Conservation (phyloP, 2,797 vertebrate genomes). For the Semotilus atromaculatus region DNA sequence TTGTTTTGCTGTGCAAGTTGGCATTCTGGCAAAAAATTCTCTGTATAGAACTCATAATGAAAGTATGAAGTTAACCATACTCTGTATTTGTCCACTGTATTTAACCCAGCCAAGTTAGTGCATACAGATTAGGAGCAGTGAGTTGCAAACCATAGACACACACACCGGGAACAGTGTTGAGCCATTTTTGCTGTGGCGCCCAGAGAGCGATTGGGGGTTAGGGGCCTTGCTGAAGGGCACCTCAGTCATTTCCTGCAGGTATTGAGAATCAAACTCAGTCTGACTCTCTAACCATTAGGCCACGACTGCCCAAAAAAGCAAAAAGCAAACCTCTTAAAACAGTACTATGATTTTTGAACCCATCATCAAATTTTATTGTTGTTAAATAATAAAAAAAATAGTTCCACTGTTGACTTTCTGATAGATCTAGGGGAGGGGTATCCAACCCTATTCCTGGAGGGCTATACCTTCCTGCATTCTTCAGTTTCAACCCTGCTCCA, state of each 20-base stretch:
- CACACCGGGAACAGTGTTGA: neutral
- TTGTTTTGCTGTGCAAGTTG: neutral
- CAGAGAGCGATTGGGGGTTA: neutral
- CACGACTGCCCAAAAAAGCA: neutral
- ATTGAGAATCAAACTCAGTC: neutral
- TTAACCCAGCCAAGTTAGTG: no score
- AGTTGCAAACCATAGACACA: no score
- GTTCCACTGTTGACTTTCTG: neutral
- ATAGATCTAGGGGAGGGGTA: neutral
- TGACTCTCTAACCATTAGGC: neutral
- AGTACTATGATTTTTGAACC: neutral
- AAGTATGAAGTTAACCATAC: no score
- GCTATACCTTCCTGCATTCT: neutral
- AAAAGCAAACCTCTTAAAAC: neutral
- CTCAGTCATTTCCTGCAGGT: neutral
- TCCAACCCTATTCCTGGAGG: neutral
- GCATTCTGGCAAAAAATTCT: neutral
- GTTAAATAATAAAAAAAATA: neutral
- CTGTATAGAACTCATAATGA: neutral
- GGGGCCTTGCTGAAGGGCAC: neutral
- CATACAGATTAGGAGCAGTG: no score
- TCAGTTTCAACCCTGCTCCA: neutral
- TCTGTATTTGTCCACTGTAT: no score
- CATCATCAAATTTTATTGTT: neutral
- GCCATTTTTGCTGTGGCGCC: neutral